Percentiles rank a stretch among this genome's conserved stretches.
These are phyloP conservation scores for Zenarchopterus dispar DNA, from an alignment of 2,797 vertebrate genomes.

Conservation along the genomic window DNA sequence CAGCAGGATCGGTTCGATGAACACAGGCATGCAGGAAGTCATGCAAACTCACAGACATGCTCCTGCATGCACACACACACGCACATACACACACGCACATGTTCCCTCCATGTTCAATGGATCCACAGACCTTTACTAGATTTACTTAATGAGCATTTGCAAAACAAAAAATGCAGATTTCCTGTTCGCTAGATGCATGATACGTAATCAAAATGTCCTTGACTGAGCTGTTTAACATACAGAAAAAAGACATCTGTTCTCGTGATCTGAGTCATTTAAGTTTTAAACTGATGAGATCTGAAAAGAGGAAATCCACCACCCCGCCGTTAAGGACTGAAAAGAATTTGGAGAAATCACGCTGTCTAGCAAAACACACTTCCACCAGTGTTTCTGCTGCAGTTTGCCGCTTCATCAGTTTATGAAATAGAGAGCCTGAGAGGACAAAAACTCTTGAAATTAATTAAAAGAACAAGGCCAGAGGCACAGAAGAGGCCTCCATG, in stretches of 20 bases:
- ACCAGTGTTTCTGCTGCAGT: constrained; percentile 22
- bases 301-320: neutral
- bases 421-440: constrained; percentile 28
- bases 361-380: constrained; percentile 18
- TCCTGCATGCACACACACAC: constrained; percentile 5
- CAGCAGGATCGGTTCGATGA: constrained; percentile 14
- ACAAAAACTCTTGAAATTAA: constrained; percentile 28
- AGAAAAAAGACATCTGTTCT: neutral
- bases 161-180: constrained; percentile 11
- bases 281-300: neutral
- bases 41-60: constrained; percentile 19
- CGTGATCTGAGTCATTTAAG: constrained; percentile 7
- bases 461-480: constrained; percentile 41
- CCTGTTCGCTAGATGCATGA: constrained; percentile 9
- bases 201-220: constrained; percentile 7
- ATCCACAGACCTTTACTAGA: neutral
- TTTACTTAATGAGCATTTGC: neutral
- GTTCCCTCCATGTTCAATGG: constrained; percentile 1
- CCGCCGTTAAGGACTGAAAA: constrained; percentile 2
- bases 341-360: constrained; percentile 21
- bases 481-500: constrained; percentile 28
- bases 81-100: constrained; percentile 6
- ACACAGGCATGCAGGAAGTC: constrained; percentile 25
- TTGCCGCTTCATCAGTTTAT: constrained; percentile 19
- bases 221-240: constrained; percentile 1